Percentiles rank a stretch among this genome's conserved stretches.
Conservation (phyloP, 2,113 vertebrate genomes). For the Beaufortia kweichowensis region DNA sequence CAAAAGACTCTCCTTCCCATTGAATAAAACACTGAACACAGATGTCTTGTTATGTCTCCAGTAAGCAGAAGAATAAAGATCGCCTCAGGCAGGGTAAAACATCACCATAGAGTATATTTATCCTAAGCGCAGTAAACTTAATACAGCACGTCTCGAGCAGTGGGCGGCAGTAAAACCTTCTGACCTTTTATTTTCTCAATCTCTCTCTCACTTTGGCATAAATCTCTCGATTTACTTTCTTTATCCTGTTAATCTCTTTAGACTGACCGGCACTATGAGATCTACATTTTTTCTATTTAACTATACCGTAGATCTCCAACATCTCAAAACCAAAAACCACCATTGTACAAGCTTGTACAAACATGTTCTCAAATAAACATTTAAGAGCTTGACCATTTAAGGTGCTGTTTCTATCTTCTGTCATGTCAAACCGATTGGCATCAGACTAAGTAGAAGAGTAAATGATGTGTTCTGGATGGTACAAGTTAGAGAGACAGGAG, state of each 20-base stretch:
- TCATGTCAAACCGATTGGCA: not conserved
- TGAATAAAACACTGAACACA: not conserved
- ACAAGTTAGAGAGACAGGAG: not conserved
- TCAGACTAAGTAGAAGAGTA: not conserved
- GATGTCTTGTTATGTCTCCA: not conserved
- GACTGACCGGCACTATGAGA: not conserved
- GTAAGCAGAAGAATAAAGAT: not conserved
- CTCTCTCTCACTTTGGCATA: not conserved
- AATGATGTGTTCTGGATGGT: not conserved
- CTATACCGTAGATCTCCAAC: no score
- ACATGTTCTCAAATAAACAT: not conserved
- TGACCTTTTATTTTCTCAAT: not conserved
- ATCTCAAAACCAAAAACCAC: not conserved
- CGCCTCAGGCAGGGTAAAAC: not conserved
- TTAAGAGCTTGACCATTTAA: not conserved
- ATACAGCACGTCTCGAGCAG: constrained; percentile 55
- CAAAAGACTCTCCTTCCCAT: not conserved
- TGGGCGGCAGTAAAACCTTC: constrained; percentile 48
- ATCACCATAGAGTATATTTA: not conserved
- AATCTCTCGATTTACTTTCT: constrained; percentile 1
- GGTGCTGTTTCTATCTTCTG: not conserved
- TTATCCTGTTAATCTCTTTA: not conserved
- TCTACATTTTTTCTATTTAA: no score
- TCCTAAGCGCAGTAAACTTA: not conserved
- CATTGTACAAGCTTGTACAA: not conserved